Percentiles rank a stretch among this genome's conserved stretches.
Conservation (phyloP, 2,888 invertebrate genomes). For the Eilema depressum region DNA sequence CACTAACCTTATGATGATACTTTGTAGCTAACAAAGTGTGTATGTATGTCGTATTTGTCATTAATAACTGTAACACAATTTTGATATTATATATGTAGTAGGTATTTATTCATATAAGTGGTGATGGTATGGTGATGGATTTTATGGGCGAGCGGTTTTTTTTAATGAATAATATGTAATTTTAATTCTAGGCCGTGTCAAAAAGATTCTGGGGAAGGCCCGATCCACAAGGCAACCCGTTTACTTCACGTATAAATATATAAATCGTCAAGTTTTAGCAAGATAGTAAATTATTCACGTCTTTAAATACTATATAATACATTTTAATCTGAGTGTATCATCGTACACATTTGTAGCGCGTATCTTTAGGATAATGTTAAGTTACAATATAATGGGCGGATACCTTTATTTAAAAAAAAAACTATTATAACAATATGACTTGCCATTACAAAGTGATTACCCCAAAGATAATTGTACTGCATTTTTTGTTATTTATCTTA, state of each 20-base stretch:
- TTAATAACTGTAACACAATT: neutral
- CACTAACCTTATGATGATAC: neutral
- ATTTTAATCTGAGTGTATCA: neutral
- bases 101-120: neutral
- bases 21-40: neutral
- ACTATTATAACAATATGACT: slow-evolving; percentile 49
- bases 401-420: slow-evolving; percentile 21
- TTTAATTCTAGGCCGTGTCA: slow-evolving; percentile 5
- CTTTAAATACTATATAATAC: neutral
- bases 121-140: neutral
- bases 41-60: neutral
- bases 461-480: slow-evolving; percentile 73
- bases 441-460: slow-evolving; percentile 78
- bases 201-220: slow-evolving; percentile 6
- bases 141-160: neutral
- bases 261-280: neutral
- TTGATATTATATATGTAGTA: neutral
- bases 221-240: neutral
- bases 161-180: neutral
- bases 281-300: slow-evolving; percentile 9
- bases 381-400: slow-evolving; percentile 24
- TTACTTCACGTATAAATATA: neutral
- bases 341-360: neutral
- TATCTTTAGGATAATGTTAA: slow-evolving; percentile 1
- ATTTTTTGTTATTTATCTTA: slow-evolving; percentile 63